A percentile compares a stretch with the other conserved stretches of the same genome.
phyloP scores from a whole-genome alignment of 2,888 invertebrate genomes.

The Emesis russula region DNA sequence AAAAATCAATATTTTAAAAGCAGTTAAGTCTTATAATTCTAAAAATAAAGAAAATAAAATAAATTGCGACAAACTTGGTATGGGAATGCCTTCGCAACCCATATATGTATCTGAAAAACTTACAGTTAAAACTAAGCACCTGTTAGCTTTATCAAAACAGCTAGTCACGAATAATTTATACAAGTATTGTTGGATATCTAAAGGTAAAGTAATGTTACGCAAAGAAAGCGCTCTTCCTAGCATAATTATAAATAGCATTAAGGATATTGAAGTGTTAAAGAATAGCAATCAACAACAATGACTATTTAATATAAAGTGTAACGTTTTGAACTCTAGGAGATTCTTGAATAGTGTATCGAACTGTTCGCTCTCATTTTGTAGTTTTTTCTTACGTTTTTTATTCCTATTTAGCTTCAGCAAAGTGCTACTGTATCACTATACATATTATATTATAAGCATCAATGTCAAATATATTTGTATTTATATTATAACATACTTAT shows the following conservation, averaged over 20 bases:
- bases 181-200: conserved; percentile 31
- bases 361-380: neutral
- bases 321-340: neutral
- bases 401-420: neutral
- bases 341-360: neutral
- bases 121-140: conserved; percentile 29
- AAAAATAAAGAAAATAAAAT: neutral
- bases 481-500: neutral
- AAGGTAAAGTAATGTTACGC: conserved; percentile 24
- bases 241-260: neutral
- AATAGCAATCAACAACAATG: neutral
- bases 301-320: neutral
- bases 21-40: neutral
- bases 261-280: neutral
- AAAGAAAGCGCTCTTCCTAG: neutral
- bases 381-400: neutral
- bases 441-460: neutral
- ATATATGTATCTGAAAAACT: conserved; percentile 57
- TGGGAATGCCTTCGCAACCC: neutral
- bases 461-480: neutral
- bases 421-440: neutral
- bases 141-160: conserved; percentile 39
- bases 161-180: neutral
- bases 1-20: neutral
- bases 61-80: neutral